Conservation (phyloP, 2,113 vertebrate genomes). For the Psilopsiagon aurifrons region DNA sequence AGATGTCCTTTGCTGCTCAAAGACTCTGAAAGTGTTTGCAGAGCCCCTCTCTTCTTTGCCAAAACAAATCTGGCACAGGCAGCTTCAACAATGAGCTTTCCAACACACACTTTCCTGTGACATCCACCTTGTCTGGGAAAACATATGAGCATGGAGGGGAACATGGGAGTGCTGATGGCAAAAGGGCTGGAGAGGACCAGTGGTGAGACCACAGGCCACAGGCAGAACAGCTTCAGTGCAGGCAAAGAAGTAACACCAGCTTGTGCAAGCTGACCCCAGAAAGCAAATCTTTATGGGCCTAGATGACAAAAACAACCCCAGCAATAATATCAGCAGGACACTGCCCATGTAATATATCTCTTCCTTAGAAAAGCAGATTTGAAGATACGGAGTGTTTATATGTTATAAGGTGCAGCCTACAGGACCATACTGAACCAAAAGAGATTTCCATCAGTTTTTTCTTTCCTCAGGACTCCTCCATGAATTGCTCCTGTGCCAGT, state of each 20-base stretch:
- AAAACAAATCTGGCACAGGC: background rate
- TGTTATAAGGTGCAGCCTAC: background rate
- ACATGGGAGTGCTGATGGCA: background rate
- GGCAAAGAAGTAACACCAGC: background rate
- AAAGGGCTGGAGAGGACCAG: background rate
- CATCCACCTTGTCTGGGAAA: background rate
- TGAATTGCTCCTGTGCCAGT: background rate
- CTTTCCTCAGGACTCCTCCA: background rate
- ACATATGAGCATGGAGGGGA: fast-evolving
- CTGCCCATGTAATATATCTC: background rate
- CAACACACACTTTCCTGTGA: background rate
- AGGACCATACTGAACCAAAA: background rate
- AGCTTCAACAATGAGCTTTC: background rate
- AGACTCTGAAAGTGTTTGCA: background rate
- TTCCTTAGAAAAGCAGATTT: background rate
- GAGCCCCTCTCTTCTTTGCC: background rate
- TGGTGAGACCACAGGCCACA: background rate
- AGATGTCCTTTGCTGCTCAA: background rate
- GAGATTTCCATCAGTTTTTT: background rate
- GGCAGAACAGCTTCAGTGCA: background rate
- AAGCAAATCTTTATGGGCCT: background rate
- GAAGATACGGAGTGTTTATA: background rate
- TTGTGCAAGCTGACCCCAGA: background rate
- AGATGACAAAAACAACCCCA: background rate
- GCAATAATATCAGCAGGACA: background rate